Conservation (phyloP, 2,113 vertebrate genomes). For the Paracyprichromis sp. region DNA sequence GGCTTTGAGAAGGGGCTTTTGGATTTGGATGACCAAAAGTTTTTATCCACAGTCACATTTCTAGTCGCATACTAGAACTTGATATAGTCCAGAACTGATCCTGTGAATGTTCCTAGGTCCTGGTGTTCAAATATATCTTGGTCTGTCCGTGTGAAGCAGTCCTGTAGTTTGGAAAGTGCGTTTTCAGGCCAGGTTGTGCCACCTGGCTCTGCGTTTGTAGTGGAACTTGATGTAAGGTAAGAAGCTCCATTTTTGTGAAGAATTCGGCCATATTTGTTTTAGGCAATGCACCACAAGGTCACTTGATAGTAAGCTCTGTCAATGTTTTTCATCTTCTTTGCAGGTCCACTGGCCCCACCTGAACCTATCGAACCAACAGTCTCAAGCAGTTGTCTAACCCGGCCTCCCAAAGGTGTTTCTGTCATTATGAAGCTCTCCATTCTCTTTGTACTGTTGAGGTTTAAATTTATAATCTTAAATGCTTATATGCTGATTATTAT, state of each 20-base stretch:
- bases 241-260: not conserved
- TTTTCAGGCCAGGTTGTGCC: not conserved
- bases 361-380: rapidly evolving
- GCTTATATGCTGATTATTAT: not conserved
- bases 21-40: not conserved
- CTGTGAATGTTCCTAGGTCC: not conserved
- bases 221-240: not conserved
- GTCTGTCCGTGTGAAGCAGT: not conserved
- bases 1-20: not conserved
- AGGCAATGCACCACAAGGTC: not conserved
- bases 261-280: not conserved
- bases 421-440: not conserved
- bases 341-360: rapidly evolving
- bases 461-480: not conserved
- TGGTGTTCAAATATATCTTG: not conserved
- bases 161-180: not conserved
- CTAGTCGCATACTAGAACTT: not conserved
- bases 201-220: not conserved
- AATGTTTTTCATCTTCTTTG: not conserved
- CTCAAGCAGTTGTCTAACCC: not conserved
- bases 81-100: not conserved
- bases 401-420: not conserved
- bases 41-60: not conserved
- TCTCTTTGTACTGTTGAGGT: not conserved
- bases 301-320: not conserved